Conservation (phyloP, 2,888 invertebrate genomes). For the Drosophila barbarae region DNA sequence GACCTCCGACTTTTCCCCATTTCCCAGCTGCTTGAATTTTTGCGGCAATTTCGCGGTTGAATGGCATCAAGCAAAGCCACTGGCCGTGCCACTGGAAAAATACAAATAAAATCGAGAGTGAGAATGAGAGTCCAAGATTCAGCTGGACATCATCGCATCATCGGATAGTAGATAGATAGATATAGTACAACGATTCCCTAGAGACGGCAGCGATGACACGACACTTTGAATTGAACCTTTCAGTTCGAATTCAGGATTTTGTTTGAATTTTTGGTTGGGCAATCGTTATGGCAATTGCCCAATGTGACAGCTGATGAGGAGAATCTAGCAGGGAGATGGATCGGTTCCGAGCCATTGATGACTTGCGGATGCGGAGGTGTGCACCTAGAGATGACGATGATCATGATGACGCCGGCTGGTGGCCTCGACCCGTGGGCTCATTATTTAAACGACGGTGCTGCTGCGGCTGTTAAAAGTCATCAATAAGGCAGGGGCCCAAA, state of each 20-base stretch:
- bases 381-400: constrained; percentile 30
- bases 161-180: background rate
- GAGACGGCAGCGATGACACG: constrained; percentile 44
- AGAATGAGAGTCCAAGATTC: constrained; percentile 25
- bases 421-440: constrained; percentile 64
- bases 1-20: constrained; percentile 8
- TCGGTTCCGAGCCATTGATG: constrained; percentile 41
- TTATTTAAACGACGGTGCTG: constrained; percentile 74
- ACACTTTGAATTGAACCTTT: constrained; percentile 52
- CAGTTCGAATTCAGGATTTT: constrained; percentile 30
- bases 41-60: constrained; percentile 67
- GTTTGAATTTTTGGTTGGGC: constrained; percentile 58
- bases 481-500: constrained; percentile 51
- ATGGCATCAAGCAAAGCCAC: constrained; percentile 51
- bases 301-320: constrained; percentile 42
- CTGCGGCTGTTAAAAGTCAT: constrained; percentile 73
- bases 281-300: constrained; percentile 35
- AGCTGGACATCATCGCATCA: constrained; percentile 35
- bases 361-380: constrained; percentile 62
- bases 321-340: constrained; percentile 26
- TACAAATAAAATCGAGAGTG: constrained; percentile 58
- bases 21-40: constrained; percentile 37
- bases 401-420: constrained; percentile 32
- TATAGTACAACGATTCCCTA: background rate
- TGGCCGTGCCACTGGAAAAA: constrained; percentile 52